A percentile compares a stretch with the other conserved stretches of the same genome.
phyloP scores from a whole-genome alignment of 2,113 vertebrate genomes.

The Gallinago undulata region DNA sequence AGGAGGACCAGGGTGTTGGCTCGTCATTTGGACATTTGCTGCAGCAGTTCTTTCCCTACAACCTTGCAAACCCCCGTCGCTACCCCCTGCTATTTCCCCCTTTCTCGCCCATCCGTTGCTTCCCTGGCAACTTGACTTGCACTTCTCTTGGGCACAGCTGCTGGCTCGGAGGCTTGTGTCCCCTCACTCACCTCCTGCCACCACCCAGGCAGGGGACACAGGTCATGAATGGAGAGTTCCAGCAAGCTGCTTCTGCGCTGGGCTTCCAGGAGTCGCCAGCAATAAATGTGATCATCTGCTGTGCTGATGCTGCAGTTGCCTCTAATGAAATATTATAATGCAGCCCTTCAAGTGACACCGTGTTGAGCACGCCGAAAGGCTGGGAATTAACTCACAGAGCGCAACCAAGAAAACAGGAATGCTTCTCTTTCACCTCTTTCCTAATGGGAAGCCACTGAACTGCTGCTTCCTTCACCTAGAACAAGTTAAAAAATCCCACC shows the following conservation, averaged over 20 bases:
- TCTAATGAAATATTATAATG: not conserved
- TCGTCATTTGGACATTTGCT: not conserved
- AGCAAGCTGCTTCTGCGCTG: accelerated
- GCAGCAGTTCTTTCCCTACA: not conserved
- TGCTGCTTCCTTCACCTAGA: not conserved
- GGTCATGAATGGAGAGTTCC: accelerated
- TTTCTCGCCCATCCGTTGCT: not conserved
- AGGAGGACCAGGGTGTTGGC: not conserved
- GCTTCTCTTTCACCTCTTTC: not conserved
- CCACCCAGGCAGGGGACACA: accelerated
- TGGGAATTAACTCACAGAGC: not conserved
- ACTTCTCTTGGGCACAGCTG: accelerated
- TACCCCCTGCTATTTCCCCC: not conserved
- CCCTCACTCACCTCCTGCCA: not conserved
- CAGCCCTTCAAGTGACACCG: not conserved
- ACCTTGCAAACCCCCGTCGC: accelerated
- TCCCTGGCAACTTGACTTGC: not conserved
- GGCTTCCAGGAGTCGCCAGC: not conserved
- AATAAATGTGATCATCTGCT: accelerated
- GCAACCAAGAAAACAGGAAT: not conserved
- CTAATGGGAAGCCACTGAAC: not conserved
- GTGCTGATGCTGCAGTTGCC: constrained; percentile 6
- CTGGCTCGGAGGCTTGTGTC: not conserved
- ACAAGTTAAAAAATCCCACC: accelerated
- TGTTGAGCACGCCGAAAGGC: accelerated